Evolutionary conservation across 2,888 invertebrate genomes (phyloP), one percentile per base, ranked within the genome.

Genomic region (Trachelus troglodyta): DNA sequence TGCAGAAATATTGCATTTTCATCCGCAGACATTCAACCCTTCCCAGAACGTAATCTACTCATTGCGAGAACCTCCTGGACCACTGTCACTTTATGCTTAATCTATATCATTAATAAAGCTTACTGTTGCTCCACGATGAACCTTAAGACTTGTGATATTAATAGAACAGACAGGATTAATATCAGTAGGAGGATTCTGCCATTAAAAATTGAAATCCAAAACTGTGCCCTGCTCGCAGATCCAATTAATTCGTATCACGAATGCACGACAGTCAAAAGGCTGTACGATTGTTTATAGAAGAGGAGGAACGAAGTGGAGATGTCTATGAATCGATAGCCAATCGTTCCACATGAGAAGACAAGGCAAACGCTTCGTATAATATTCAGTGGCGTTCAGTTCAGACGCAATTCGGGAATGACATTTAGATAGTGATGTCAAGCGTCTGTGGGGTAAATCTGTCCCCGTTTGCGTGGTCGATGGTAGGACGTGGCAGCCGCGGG

Each of bases 361-460:
- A 56, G 56, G 56, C 56, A 23, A 56, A 56, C 56, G 56, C 56
- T 56, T 56, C 56, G 56, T 34, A 85, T 83, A 83, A 82, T 85
- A 86, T 87, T 85, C 86, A 88, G 86, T 86, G 87, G 87, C 88
- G 85, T 89, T 88, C 88, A 85, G 85, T 89, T 88, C 88, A 86
- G 87, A 87, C 88, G 87, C 86, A 85, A 81, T 83, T 83, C 85
- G 84, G 81, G 84, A 85, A 83, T 86, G 90, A 89, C 90, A 88
- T 88, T 90, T 89, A 90, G 90, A 90, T 90, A 90, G 89, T 88
- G 85, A 88, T 87, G 88, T 90, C 90, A 90, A 90, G 87, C 86
- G 87, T 89, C 88, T 87, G 83, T 83, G 85, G 84, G 87, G 88
- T 89, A 89, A 90, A 89, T 89, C 89, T 88, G 89, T 90, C 88